Conservation (phyloP, 1,140 invertebrate species). For the Planococcus citri region DNA sequence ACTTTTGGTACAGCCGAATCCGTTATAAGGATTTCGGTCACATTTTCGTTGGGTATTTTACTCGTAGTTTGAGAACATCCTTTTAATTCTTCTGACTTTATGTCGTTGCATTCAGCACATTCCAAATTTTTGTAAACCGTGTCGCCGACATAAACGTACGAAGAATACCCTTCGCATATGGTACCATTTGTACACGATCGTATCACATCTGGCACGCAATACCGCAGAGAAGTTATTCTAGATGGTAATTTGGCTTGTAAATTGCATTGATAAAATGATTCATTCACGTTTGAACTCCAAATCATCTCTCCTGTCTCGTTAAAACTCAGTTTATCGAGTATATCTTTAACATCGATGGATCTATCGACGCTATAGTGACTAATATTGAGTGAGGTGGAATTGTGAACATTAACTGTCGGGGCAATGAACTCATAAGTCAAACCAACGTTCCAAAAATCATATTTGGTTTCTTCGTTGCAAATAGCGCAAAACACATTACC, state of each 20-base stretch:
- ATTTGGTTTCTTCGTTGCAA: conserved; percentile 37
- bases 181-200: conserved; percentile 32
- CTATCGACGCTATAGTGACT: neutral
- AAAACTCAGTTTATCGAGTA: neutral
- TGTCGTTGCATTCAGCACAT: conserved; percentile 43
- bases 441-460: conserved; percentile 3
- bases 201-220: conserved; percentile 29
- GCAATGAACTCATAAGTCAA: neutral
- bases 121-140: conserved; percentile 41
- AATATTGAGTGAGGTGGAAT: neutral
- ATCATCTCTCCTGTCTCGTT: neutral
- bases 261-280: neutral
- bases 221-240: conserved; percentile 24
- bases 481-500: conserved; percentile 43
- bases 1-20: neutral
- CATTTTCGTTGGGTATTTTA: neutral
- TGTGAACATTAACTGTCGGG: neutral
- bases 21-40: neutral
- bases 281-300: neutral
- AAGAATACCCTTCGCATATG: conserved; percentile 35
- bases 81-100: conserved; percentile 23
- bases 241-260: conserved; percentile 26
- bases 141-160: conserved; percentile 34
- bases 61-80: neutral
- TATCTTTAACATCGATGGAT: neutral